Conservation (phyloP, 2,797 vertebrate species). For the Lates japonicus region DNA sequence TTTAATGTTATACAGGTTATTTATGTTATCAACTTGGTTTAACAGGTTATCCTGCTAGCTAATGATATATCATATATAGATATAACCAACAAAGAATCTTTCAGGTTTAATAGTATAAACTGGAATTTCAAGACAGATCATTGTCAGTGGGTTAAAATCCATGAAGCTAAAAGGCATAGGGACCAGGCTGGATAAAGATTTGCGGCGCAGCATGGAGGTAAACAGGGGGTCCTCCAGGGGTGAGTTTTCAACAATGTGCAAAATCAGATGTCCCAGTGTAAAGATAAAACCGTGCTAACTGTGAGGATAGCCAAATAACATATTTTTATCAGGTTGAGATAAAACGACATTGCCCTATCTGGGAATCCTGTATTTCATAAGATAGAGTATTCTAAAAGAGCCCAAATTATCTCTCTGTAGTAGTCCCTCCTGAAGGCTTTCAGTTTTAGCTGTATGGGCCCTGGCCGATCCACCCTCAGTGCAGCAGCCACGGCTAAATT, state of each 20-base stretch:
- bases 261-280: conserved; percentile 46
- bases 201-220: background rate
- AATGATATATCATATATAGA: no score
- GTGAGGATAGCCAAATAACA: conserved; percentile 32
- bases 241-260: conserved; percentile 33
- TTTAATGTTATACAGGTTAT: no score
- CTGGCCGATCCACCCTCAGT: conserved; percentile 50
- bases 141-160: background rate
- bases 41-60: no score
- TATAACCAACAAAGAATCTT: background rate
- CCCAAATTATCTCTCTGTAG: conserved; percentile 57
- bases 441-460: conserved; percentile 55
- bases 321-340: conserved; percentile 53
- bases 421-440: conserved; percentile 61
- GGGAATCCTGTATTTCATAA: conserved; percentile 57
- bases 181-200: background rate
- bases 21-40: no score
- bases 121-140: background rate
- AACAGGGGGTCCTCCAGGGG: background rate
- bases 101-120: background rate
- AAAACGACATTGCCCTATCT: conserved; percentile 53
- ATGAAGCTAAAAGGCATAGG: background rate
- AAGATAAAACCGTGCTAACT: conserved; percentile 42
- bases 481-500: conserved; percentile 63
- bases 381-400: conserved; percentile 41